Conservation (phyloP, 2,113 vertebrate species). For the Ammospiza nelsoni region DNA sequence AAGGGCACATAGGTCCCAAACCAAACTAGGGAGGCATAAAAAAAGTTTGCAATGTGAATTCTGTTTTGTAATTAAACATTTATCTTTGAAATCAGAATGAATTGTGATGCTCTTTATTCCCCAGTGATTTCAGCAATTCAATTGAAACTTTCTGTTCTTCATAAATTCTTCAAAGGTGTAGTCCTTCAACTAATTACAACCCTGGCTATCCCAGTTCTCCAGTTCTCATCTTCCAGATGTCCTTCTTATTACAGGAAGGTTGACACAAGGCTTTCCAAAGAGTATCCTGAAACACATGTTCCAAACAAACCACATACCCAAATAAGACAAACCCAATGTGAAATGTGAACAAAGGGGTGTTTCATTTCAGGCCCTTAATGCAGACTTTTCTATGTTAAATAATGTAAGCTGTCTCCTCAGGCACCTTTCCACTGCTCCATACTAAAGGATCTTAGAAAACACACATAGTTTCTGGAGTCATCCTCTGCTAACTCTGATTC, state of each 20-base stretch:
- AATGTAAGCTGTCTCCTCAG: neutral
- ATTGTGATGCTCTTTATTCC: neutral
- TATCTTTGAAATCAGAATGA: neutral
- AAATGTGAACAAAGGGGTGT: neutral
- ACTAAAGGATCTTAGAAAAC: neutral
- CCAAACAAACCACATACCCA: neutral
- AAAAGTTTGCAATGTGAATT: neutral
- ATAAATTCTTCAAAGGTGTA: neutral
- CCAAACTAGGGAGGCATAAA: neutral
- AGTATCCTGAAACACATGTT: neutral
- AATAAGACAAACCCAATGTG: neutral
- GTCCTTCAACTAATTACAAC: neutral
- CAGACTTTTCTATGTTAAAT: neutral
- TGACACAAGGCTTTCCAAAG: neutral
- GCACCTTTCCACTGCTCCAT: neutral
- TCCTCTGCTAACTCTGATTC: neutral
- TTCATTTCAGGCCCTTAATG: neutral
- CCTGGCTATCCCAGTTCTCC: neutral
- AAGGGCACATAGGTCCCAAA: neutral
- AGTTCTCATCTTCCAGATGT: neutral
- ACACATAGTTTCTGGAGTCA: neutral
- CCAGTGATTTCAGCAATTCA: slow-evolving; percentile 2
- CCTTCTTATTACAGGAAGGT: neutral
- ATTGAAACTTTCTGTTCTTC: neutral
- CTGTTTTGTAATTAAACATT: neutral